A percentile compares a stretch with the other conserved stretches of the same genome.
phyloP scores from a whole-genome alignment of 2,113 vertebrate genomes.

The Pelusios castaneus region DNA sequence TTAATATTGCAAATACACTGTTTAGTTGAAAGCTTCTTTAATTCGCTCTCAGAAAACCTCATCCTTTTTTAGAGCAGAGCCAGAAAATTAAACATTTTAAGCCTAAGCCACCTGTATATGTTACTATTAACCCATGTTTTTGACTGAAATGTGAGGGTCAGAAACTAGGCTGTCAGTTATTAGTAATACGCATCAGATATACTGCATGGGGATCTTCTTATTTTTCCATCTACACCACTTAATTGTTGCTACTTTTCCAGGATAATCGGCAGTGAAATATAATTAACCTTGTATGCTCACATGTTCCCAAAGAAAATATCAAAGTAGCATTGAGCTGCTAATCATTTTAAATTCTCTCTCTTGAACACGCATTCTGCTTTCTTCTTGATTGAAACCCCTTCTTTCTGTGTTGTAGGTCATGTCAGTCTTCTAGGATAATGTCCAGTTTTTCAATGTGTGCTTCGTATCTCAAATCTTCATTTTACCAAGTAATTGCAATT shows the following conservation, averaged over 20 bases:
- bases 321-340: background rate
- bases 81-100: background rate
- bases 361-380: constrained; percentile 3
- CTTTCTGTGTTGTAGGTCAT: background rate
- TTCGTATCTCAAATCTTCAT: background rate
- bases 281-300: background rate
- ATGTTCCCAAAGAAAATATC: background rate
- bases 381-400: constrained; percentile 1
- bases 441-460: constrained; percentile 39
- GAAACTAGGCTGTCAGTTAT: background rate
- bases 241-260: background rate
- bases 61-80: background rate
- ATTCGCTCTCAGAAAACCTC: background rate
- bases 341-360: background rate
- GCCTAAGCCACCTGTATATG: background rate
- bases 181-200: background rate
- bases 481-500: background rate
- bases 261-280: background rate
- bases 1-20: background rate
- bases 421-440: constrained; percentile 59
- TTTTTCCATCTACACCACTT: background rate
- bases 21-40: background rate
- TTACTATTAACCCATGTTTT: background rate
- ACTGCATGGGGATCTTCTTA: background rate
- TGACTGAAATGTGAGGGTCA: background rate